Base-by-base conservation (phyloP, 2,113 vertebrate genomes). In the Rhinoderma darwinii region DNA sequence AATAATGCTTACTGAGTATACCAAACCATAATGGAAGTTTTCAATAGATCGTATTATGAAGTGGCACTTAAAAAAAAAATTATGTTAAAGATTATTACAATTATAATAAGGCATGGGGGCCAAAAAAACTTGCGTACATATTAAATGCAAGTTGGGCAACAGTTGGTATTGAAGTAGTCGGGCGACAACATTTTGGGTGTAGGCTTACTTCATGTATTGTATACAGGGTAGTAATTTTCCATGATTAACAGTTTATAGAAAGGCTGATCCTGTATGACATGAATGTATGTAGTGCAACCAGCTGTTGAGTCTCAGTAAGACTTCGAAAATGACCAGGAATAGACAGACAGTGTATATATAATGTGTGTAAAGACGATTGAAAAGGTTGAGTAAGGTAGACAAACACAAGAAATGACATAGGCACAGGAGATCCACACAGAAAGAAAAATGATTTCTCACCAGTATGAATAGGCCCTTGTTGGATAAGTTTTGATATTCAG, bases 381-480 rank as follows among this genome's bases (percentile, higher is more conserved):
- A 32, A 27, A 30, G 47, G 35, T n/a, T 12, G 54, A n/a, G 30
- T 25, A 63, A 30, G 25, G 8, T 6, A 47, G 56, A 43, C 5
- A 66, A n/a, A 44, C 32, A 78, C 22, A 32, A 22, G 25, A 20
- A 25, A 51, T 6, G 12, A 74, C 27, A 32, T 10, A 83, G 68
- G 22, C 39, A 84, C 30, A 84, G 22, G 4, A 54, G 32, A 27
- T 25, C 17, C n/a, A 15, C 18, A 44, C 32, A 72, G 6, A 59
- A n/a, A 44, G 14, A 44, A 82, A 1, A 6, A 78, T 59, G 41
- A 27, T 10, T 66, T 59, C 95, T 96, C 92, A 99, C 98, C 95
- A 99, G 94, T 92, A 99, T 99, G 92, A 99, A 98, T 90, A 99
- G 97, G 91, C 94, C 96, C 91, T 99, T 88, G 88, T 98, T 99